Evolutionary conservation across 2,797 vertebrate species (phyloP).

Genomic region (Lateolabrax maculatus): DNA sequence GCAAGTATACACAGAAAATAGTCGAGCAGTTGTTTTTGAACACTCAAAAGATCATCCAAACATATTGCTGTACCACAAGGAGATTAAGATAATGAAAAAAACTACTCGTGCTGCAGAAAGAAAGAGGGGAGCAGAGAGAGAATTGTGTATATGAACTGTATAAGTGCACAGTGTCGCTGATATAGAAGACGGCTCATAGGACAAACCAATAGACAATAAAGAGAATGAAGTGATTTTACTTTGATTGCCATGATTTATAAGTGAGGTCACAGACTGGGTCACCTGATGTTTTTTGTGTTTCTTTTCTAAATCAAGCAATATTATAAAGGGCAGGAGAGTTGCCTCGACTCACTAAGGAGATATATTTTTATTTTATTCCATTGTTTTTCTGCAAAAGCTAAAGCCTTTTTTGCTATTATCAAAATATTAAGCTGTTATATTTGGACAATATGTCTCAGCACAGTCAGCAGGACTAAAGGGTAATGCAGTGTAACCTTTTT

Average conservation of each 20-base stretch:
- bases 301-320: constrained; percentile 3
- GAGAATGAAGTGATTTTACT: constrained; percentile 6
- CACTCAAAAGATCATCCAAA: constrained; percentile 1
- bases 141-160: constrained; percentile 13
- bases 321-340: background rate
- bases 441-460: background rate
- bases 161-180: constrained; percentile 16
- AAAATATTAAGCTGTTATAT: background rate
- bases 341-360: background rate
- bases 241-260: constrained; percentile 16
- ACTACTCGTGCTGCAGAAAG: background rate
- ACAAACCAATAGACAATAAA: no score
- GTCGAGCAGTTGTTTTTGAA: constrained; percentile 2
- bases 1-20: background rate
- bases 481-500: background rate
- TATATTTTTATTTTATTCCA: background rate
- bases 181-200: constrained; percentile 8
- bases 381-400: background rate
- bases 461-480: background rate
- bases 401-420: background rate
- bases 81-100: background rate
- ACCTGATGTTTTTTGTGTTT: background rate
- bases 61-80: constrained; percentile 1
- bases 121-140: background rate
- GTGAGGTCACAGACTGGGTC: background rate